A percentile compares a stretch with the other conserved stretches of the same genome.
Conservation (phyloP, 2,113 vertebrate genomes). For the Rhineura floridana region DNA sequence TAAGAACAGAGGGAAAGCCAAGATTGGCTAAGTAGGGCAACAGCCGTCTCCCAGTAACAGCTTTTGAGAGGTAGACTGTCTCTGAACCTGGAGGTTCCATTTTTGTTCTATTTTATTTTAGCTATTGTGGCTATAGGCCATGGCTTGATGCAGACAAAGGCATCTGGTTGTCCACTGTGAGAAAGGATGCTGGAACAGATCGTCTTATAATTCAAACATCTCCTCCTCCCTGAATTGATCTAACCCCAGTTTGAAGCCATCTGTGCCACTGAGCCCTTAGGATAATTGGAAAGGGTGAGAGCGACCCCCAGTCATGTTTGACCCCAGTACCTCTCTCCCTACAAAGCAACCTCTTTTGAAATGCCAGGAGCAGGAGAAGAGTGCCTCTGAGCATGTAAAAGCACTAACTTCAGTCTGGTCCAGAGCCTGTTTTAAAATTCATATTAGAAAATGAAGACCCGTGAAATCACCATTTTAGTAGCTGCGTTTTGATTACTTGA, state of each 20-base stretch:
- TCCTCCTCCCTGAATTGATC: background rate
- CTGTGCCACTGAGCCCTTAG: background rate
- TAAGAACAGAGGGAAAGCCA: too few relatives aligned
- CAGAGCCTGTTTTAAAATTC: background rate
- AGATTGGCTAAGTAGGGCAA: too few relatives aligned
- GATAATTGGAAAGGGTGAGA: background rate
- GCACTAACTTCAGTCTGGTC: background rate
- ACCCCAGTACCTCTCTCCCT: background rate
- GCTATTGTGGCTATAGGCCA: background rate
- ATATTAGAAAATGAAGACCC: background rate
- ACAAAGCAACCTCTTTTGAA: background rate
- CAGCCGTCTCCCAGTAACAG: background rate
- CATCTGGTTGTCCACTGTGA: too few relatives aligned
- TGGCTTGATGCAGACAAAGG: background rate
- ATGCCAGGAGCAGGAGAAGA: background rate
- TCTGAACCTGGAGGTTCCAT: background rate
- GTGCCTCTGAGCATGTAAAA: background rate
- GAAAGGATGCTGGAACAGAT: too few relatives aligned
- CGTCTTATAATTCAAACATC: background rate
- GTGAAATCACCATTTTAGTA: background rate
- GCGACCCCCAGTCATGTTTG: background rate
- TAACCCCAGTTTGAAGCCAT: background rate
- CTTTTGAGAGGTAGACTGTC: background rate
- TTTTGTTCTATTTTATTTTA: too few relatives aligned
- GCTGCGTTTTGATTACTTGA: too few relatives aligned